Conservation (phyloP, 2,888 invertebrate species). For the Drosophila falleni region DNA sequence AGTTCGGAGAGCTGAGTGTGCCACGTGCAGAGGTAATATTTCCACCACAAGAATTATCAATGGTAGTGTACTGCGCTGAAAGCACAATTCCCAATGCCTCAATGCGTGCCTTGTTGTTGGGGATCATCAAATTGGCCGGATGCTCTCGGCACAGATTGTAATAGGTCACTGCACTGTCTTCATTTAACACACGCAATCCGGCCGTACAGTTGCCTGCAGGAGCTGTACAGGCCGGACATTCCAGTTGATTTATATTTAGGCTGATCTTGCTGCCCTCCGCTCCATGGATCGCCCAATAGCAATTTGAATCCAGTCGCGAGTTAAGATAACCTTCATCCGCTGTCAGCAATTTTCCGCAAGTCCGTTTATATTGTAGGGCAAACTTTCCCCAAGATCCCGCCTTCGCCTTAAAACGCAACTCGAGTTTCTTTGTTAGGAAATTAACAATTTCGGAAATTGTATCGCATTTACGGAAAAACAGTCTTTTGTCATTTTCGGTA, state of each 20-base stretch:
- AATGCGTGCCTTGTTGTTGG: slow-evolving; percentile 56
- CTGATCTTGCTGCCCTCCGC: slow-evolving; percentile 65
- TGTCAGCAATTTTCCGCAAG: slow-evolving; percentile 67
- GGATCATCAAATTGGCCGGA: slow-evolving; percentile 56
- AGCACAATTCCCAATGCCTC: slow-evolving; percentile 62
- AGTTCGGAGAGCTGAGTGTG: slow-evolving; percentile 89
- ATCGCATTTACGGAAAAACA: too few species aligned
- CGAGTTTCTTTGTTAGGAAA: slow-evolving; percentile 88
- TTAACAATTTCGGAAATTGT: too few species aligned
- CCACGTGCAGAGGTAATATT: slow-evolving; percentile 88
- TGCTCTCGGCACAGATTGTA: slow-evolving; percentile 63
- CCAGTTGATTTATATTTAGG: slow-evolving; percentile 72
- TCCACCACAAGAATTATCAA: slow-evolving; percentile 90
- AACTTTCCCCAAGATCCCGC: slow-evolving; percentile 78
- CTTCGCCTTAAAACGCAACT: slow-evolving; percentile 89
- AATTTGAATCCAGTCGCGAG: slow-evolving; percentile 61
- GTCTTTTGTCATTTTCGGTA: slow-evolving; percentile 80
- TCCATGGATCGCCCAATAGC: slow-evolving; percentile 29
- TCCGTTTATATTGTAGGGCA: slow-evolving; percentile 54
- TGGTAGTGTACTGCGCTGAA: slow-evolving; percentile 85
- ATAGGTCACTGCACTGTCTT: slow-evolving; percentile 49
- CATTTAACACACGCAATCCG: slow-evolving; percentile 56
- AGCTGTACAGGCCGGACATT: slow-evolving; percentile 66
- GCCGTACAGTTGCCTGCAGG: slow-evolving; percentile 49
- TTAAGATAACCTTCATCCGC: slow-evolving; percentile 64